These are phyloP conservation scores for Podarcis muralis DNA, from an alignment of 2,113 vertebrate genomes.

Conservation along the genomic window DNA sequence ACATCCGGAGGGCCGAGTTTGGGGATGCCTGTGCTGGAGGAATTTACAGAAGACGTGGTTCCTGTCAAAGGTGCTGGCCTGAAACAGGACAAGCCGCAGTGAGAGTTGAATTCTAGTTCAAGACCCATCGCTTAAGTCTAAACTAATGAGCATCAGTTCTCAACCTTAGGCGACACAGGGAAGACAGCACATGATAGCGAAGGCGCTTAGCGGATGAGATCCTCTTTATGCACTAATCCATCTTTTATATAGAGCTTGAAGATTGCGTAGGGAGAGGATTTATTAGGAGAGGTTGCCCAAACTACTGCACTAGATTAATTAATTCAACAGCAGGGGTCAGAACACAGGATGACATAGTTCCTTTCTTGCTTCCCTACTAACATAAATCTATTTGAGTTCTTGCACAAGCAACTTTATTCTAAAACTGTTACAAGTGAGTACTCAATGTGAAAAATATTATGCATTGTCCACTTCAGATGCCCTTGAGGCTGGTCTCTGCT, in stretches of 20 bases:
- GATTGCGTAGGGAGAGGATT: slow-evolving; percentile 11
- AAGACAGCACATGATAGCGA: slow-evolving; percentile 20
- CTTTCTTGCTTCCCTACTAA: not conserved
- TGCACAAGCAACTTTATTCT: slow-evolving; percentile 2
- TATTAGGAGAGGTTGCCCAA: slow-evolving; percentile 42
- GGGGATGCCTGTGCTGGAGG: not conserved
- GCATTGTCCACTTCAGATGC: not conserved
- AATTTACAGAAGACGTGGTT: not conserved
- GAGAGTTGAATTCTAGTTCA: slow-evolving; percentile 16
- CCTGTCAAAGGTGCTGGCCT: not conserved
- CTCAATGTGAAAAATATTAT: slow-evolving; percentile 4
- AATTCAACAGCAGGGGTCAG: slow-evolving; percentile 31
- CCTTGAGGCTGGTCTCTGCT: slow-evolving; percentile 11
- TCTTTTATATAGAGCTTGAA: slow-evolving; percentile 54
- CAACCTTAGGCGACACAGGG: slow-evolving; percentile 41
- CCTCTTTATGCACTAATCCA: slow-evolving; percentile 54
- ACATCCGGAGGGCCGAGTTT: too few relatives aligned
- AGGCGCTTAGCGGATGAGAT: slow-evolving; percentile 44
- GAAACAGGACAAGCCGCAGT: slow-evolving; percentile 22
- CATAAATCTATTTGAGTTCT: not conserved
- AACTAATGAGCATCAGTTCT: slow-evolving; percentile 35
- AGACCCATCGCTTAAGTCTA: slow-evolving; percentile 1
- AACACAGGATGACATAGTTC: slow-evolving; percentile 39
- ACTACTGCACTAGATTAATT: slow-evolving; percentile 6
- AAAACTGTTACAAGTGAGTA: not conserved